Conservation (phyloP, 1,140 invertebrate species). For the Aporrectodea caliginosa region DNA sequence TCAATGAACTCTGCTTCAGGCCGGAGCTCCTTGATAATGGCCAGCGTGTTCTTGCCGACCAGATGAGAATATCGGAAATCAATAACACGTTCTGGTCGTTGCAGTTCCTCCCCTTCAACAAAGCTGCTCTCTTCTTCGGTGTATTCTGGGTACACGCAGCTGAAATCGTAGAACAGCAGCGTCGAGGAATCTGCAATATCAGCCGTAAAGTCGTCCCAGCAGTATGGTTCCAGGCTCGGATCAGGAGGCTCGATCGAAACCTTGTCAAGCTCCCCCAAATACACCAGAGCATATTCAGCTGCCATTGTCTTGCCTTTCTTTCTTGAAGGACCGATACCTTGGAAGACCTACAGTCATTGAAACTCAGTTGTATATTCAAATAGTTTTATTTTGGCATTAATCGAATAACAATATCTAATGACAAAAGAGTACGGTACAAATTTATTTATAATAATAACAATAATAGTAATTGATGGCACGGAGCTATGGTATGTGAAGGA, state of each 20-base stretch:
- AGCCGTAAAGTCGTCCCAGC: conserved; percentile 17
- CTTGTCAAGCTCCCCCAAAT: background rate
- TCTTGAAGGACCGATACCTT: conserved; percentile 18
- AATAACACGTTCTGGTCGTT: background rate
- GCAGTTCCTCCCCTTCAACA: background rate
- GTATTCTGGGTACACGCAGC: background rate
- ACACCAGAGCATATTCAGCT: conserved; percentile 15
- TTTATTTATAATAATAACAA: background rate
- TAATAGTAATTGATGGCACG: too few species aligned
- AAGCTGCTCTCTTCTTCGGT: conserved; percentile 1
- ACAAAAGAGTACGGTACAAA: background rate
- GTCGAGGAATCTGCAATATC: background rate
- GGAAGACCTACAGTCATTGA: conserved; percentile 3
- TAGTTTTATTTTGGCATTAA: background rate
- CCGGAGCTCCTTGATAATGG: conserved; percentile 8
- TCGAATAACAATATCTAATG: background rate
- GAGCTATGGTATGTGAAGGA: background rate
- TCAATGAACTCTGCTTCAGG: background rate
- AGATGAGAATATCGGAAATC: background rate
- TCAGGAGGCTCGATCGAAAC: background rate
- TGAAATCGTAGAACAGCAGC: conserved; percentile 5
- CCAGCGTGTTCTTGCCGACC: conserved; percentile 9
- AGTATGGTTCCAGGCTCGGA: conserved; percentile 10
- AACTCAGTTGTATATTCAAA: background rate
- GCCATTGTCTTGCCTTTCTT: conserved; percentile 17